Percentiles rank a stretch among this genome's conserved stretches.
phyloP scores from a whole-genome alignment of 2,888 invertebrate genomes.

The Coenonympha glycerion region DNA sequence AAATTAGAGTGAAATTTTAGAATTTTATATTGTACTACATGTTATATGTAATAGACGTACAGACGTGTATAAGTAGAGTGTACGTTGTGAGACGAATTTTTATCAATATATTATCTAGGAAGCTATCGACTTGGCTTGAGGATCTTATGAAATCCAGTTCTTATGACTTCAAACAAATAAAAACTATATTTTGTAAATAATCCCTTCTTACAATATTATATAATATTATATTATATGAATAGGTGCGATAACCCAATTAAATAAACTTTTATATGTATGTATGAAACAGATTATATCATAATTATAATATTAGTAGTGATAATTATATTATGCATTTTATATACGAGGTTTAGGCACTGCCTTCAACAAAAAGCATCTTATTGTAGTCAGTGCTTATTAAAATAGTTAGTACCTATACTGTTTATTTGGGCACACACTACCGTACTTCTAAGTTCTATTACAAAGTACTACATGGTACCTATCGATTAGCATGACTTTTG shows the following conservation, averaged over 20 bases:
- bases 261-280: conserved; percentile 47
- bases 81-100: conserved; percentile 67
- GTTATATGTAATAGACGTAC: conserved; percentile 39
- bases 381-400: neutral
- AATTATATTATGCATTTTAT: conserved; percentile 14
- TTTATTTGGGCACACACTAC: neutral
- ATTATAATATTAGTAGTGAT: neutral
- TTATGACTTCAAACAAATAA: conserved; percentile 70
- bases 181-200: conserved; percentile 64
- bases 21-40: conserved; percentile 54
- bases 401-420: no score
- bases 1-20: conserved; percentile 65
- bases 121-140: conserved; percentile 64
- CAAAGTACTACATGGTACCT: neutral
- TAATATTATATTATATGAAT: no score
- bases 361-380: conserved; percentile 10
- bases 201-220: conserved; percentile 57
- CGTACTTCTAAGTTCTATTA: neutral
- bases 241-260: conserved; percentile 48
- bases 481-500: no score
- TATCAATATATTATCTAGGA: conserved; percentile 67
- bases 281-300: conserved; percentile 31
- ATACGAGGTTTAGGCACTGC: conserved; percentile 20
- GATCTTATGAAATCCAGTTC: conserved; percentile 74
- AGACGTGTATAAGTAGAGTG: no score